Percentiles rank a stretch among this genome's conserved stretches.
Evolutionary conservation across 2,113 vertebrate genomes (phyloP).

Genomic region (Oceanites oceanicus): DNA sequence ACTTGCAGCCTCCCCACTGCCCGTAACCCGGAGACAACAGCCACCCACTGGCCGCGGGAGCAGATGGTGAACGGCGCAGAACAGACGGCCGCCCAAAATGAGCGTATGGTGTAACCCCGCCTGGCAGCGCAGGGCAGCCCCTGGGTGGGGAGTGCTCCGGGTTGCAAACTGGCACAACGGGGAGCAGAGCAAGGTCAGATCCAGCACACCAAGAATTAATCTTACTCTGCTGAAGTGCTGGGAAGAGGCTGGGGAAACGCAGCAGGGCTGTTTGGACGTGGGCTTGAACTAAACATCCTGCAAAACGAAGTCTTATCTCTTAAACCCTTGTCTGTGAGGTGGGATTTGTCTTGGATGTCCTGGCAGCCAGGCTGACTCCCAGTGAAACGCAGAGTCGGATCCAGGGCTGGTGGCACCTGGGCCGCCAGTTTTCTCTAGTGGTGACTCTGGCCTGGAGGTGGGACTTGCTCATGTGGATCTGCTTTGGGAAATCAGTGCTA

Average conservation of each 20-base stretch:
- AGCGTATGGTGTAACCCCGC: background rate
- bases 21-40: background rate
- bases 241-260: background rate
- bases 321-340: background rate
- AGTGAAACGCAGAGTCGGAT: accelerated
- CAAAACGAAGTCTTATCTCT: background rate
- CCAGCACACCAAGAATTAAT: background rate
- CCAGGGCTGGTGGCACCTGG: background rate
- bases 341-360: background rate
- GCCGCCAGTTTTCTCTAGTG: background rate
- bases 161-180: background rate
- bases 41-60: accelerated
- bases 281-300: background rate
- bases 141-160: background rate
- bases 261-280: background rate
- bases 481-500: background rate
- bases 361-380: background rate
- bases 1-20: accelerated
- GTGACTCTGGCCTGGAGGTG: background rate
- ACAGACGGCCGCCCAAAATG: background rate
- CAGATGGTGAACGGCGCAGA: background rate
- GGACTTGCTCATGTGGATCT: background rate
- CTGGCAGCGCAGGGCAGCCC: background rate
- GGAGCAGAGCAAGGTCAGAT: background rate
- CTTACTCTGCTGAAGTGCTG: background rate